Base-by-base conservation (phyloP, 2,113 vertebrate genomes). In the Cavia aperea region DNA sequence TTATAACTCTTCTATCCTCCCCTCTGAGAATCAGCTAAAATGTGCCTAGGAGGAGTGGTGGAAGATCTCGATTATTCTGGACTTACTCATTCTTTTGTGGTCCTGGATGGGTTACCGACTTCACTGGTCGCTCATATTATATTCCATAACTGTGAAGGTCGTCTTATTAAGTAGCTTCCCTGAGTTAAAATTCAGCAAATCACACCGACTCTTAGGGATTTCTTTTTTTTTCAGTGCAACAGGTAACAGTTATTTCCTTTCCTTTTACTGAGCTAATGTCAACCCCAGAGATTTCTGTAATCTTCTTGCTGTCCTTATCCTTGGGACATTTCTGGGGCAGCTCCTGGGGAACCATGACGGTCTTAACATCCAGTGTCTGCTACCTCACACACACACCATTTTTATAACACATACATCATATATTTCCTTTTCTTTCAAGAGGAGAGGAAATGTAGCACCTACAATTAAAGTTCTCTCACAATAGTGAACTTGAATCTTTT, bases 11-110 rank as follows among this genome's bases (percentile, higher is more conserved):
- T 85, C 14, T 79, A 66, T 90, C 36, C n/a, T 92, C 33, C 51
- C 46, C 51, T 56, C 4, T 62, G 54, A 94, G 51, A 94, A 92
- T 51, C 46, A 68, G 9, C 46, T 72, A 77, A 60, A 86, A 93
- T 82, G 6, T 46, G 12, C 43, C 29, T 4, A 77, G 58, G 18
- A 93, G 46, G 77, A 91, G 56, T 65, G 46, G n/a, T 11, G 16
- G 43, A 79, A 86, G 33, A 81, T 43, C 24, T 19, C 51, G 24
- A 3, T 70, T 58, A 62, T 24, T 8, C 12, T 11, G 11, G 36
- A 11, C 75, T 60, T 26, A 23, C 33, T 88, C n/a, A 60, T 14
- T 60, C 24, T 75, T 8, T 2, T 3, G 29, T 9, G 26, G 49
- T 15, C 10, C 46, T 86, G 54, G 36, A 5, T 72, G 75, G n/a